A percentile compares a stretch with the other conserved stretches of the same genome.
Conservation (phyloP, 1,140 invertebrate genomes). For the Papilio aristodemus region DNA sequence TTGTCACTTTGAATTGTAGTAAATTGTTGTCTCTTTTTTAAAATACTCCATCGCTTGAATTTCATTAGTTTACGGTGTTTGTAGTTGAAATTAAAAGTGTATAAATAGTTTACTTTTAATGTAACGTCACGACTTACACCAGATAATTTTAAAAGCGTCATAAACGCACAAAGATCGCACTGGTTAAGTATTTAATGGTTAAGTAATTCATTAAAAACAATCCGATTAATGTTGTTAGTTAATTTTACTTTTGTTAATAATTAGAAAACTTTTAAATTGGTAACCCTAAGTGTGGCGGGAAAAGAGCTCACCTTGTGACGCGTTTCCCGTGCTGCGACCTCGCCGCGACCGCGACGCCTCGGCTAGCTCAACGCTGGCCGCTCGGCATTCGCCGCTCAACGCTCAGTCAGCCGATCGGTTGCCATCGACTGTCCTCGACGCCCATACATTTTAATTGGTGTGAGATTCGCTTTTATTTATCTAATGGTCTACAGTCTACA, state of each 20-base stretch:
- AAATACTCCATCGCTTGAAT: too few relatives aligned
- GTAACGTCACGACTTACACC: too few relatives aligned
- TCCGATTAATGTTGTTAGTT: neutral
- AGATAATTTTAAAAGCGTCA: too few relatives aligned
- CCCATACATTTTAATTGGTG: conserved; percentile 52
- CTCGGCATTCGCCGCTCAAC: neutral
- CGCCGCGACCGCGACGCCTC: conserved; percentile 63
- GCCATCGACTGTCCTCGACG: conserved; percentile 44
- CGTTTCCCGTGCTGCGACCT: conserved; percentile 67
- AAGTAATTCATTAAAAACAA: too few relatives aligned
- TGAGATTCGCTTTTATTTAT: conserved; percentile 49
- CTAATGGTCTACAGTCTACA: conserved; percentile 41
- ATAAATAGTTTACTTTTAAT: too few relatives aligned
- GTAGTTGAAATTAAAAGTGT: too few relatives aligned
- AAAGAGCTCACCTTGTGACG: conserved; percentile 72
- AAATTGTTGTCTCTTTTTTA: too few relatives aligned
- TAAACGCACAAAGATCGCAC: too few relatives aligned
- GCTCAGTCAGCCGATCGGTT: conserved; percentile 41
- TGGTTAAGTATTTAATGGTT: too few relatives aligned
- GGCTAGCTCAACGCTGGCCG: conserved; percentile 41
- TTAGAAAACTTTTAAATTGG: neutral
- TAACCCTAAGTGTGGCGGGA: conserved; percentile 55
- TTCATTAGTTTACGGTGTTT: too few relatives aligned
- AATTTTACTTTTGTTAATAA: neutral
- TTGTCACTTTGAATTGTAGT: too few relatives aligned